A percentile compares a stretch with the other conserved stretches of the same genome.
Evolutionary conservation across 2,113 vertebrate genomes (phyloP).

Genomic region (Nothoprocta perdicaria): DNA sequence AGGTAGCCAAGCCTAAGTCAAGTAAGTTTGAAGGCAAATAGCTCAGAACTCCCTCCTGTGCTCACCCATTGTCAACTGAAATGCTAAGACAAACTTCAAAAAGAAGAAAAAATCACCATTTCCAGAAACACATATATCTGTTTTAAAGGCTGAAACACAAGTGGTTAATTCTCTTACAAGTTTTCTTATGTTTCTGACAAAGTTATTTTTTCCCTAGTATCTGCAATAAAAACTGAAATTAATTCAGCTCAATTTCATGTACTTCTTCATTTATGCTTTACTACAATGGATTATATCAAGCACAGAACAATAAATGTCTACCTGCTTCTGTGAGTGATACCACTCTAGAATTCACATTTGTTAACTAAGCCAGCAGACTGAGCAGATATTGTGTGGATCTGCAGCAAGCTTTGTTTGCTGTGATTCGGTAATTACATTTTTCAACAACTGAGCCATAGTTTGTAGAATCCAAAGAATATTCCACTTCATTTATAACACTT

Average conservation of each 20-base stretch:
- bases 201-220: background rate
- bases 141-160: background rate
- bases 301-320: background rate
- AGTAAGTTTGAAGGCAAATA: background rate
- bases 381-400: background rate
- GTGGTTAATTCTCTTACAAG: background rate
- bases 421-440: background rate
- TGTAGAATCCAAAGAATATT: background rate
- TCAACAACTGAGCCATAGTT: background rate
- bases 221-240: constrained; percentile 32
- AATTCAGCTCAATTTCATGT: constrained; percentile 1
- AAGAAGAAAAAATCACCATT: background rate
- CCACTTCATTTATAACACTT: background rate
- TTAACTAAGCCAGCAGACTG: constrained; percentile 8
- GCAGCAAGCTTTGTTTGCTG: background rate
- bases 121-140: background rate
- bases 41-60: background rate
- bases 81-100: background rate
- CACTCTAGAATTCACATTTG: background rate
- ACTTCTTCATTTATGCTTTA: background rate
- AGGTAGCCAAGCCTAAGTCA: background rate
- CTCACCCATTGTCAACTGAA: background rate
- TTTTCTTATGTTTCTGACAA: background rate
- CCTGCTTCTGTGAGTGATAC: background rate
- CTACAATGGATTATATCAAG: constrained; percentile 13